Conservation (phyloP, 2,888 invertebrate genomes). For the Conomelus anceps region DNA sequence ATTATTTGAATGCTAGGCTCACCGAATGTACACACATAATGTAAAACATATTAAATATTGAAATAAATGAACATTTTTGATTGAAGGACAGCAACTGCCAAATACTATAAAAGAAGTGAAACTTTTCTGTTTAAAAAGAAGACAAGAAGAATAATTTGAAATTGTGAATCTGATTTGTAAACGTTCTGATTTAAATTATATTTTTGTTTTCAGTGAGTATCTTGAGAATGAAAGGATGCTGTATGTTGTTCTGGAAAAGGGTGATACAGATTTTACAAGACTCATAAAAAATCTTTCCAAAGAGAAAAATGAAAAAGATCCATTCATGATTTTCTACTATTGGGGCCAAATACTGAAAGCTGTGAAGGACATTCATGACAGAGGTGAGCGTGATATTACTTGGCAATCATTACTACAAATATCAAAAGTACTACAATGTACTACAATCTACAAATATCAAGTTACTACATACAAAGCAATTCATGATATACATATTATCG, state of each 20-base stretch:
- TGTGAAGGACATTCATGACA: conserved; percentile 82
- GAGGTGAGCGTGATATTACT: conserved; percentile 55
- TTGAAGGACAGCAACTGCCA: too few species aligned
- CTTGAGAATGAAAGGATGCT: conserved; percentile 55
- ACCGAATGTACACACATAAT: too few species aligned
- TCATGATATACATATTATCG: too few species aligned
- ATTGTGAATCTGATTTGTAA: not conserved
- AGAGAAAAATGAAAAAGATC: conserved; percentile 49
- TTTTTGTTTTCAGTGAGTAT: conserved; percentile 58
- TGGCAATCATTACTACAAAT: not conserved
- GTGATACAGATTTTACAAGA: conserved; percentile 79
- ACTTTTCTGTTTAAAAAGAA: too few species aligned
- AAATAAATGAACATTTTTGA: too few species aligned
- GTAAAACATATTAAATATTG: too few species aligned
- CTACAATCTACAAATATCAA: too few species aligned
- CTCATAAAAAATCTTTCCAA: conserved; percentile 55
- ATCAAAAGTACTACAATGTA: too few species aligned
- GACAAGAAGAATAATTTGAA: too few species aligned
- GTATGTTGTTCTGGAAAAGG: conserved; percentile 86
- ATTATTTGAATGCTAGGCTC: too few species aligned
- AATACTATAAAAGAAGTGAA: too few species aligned
- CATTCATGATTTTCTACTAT: conserved; percentile 75
- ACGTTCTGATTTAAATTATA: not conserved
- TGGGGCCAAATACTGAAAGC: conserved; percentile 92
- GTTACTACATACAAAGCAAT: too few species aligned